phyloP scores from a whole-genome alignment of 1,140 invertebrate species.

The Pseudomyrmex pallidus region DNA sequence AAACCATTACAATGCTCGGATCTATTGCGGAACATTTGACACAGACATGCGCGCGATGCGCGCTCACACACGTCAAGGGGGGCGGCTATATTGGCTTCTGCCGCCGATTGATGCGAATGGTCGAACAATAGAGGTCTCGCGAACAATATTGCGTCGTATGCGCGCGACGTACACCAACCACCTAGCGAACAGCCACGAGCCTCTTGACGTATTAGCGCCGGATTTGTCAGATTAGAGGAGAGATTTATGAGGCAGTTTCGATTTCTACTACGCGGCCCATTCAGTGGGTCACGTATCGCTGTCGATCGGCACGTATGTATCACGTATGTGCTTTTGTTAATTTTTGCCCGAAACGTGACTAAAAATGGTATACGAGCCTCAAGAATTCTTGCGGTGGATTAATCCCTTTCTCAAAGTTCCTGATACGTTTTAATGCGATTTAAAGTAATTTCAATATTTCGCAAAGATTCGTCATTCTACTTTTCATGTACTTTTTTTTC shows the following conservation, averaged over 20 bases:
- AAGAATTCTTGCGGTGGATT: not conserved
- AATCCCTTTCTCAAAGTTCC: not conserved
- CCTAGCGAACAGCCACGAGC: constrained; percentile 60
- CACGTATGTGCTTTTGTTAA: constrained; percentile 56
- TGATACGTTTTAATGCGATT: not conserved
- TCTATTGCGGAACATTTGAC: constrained; percentile 70
- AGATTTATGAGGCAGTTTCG: constrained; percentile 69
- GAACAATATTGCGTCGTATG: constrained; percentile 64
- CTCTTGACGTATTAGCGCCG: constrained; percentile 73
- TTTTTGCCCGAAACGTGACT: constrained; percentile 61
- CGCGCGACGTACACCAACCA: constrained; percentile 30
- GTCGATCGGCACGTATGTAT: constrained; percentile 44
- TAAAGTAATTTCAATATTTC: not conserved
- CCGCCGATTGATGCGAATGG: constrained; percentile 66
- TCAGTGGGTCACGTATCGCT: constrained; percentile 69
- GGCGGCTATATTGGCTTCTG: constrained; percentile 65
- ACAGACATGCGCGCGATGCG: constrained; percentile 49
- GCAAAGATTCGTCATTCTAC: not conserved
- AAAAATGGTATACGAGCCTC: not conserved
- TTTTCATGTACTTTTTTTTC: not conserved
- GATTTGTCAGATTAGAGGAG: constrained; percentile 73
- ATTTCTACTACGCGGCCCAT: constrained; percentile 59
- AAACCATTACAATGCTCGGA: constrained; percentile 75
- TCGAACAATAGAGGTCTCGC: constrained; percentile 69
- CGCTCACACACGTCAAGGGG: not conserved